phyloP scores from a whole-genome alignment of 2,797 vertebrate genomes.

The Garrulus glandarius region DNA sequence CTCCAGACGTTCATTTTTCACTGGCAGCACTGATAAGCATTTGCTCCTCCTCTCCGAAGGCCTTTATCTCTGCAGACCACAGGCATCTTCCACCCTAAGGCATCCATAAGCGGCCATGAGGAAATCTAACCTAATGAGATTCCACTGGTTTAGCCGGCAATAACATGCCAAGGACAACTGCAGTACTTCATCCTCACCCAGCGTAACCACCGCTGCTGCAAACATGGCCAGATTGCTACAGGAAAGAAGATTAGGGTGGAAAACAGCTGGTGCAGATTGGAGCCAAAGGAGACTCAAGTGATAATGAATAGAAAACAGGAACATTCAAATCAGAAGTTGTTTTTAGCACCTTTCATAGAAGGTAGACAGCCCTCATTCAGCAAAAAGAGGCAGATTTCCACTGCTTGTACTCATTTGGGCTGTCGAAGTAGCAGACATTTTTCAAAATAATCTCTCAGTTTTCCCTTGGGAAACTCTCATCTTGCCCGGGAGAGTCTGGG shows the following conservation, averaged over 20 bases:
- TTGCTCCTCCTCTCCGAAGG: background rate
- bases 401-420: background rate
- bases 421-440: background rate
- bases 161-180: background rate
- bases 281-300: background rate
- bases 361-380: background rate
- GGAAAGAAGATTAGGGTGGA: background rate
- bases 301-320: background rate
- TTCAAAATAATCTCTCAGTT: background rate
- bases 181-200: background rate
- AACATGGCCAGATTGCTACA: background rate
- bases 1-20: background rate
- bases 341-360: background rate
- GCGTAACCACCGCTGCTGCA: background rate
- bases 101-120: background rate
- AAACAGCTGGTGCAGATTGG: background rate
- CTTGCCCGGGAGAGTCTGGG: background rate
- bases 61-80: constrained; percentile 31
- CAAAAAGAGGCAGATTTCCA: background rate
- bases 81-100: background rate
- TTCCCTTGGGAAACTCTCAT: background rate
- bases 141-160: background rate
- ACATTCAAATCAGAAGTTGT: background rate
- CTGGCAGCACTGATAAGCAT: background rate
- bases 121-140: constrained; percentile 25